Base-by-base conservation (phyloP, 2,797 vertebrate genomes). In the Peromyscus nudipes region DNA sequence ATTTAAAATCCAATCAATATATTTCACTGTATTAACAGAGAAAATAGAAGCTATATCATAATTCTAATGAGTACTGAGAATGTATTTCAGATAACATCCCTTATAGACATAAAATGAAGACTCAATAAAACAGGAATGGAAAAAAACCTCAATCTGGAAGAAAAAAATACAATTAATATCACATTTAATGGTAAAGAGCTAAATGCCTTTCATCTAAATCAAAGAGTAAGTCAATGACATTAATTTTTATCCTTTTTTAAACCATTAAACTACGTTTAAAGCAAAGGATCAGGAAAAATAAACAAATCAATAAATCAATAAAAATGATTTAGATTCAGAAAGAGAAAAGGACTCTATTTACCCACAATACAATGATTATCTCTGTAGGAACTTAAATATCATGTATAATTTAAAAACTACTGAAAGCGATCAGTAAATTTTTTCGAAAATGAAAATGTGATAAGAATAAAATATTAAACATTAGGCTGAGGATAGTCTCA, bases 231-330 rank as follows among this genome's bases (percentile, higher is more conserved):
- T 43, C 57, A 23, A 13, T 89, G 52, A 40, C 25, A 71, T 34
- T 88, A 75, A 46, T 75, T 75, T 75, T 75, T 60, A 43, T 12
- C 10, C 60, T 60, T 31, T 40, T 60, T 40, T 19, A 49, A 64
- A 55, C n/a, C 17, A 57, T 88, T 88, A 60, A 52, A 40, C 27
- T 75, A 12, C 6, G 34, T 34, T 19, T 43, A 79, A 79, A 62
- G 1, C 11, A 93, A 27, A 69, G 77, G 83, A 31, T 90, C 29
- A 86, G 91, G 62, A 81, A 95, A 67, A 96, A 89, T 49, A 43
- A 27, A 29, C 10, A 29, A 62, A 57, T 29, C 94, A 83, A 79
- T 29, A 96, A 76, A 73, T 27, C 88, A 96, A 52, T 55, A 76
- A 88, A 81, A 87, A 10, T 0, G 14, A 86, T 73, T 1, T 7